Evolutionary conservation across 2,888 invertebrate species (phyloP), one percentile per base, ranked within the genome.

Genomic region (Caenorhabditis japonica): DNA sequence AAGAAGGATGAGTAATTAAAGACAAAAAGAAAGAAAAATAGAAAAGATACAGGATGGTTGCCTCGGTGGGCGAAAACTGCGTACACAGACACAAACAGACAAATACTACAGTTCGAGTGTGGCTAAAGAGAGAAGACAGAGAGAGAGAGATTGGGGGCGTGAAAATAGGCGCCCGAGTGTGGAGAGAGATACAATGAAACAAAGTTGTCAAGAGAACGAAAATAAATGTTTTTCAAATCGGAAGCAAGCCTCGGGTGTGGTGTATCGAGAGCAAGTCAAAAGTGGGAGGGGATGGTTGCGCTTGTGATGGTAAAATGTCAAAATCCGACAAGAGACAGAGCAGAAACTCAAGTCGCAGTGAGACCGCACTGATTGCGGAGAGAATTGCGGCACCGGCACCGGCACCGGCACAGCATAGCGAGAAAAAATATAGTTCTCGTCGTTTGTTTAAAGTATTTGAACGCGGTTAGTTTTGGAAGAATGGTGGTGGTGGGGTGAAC

Each of bases 391-490:
- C 49, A 47, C 39, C 27, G 49, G n/a, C n/a, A n/a, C n/a, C n/a
- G n/a, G n/a, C n/a, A n/a, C n/a, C n/a, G n/a, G n/a, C n/a, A n/a
- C n/a, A n/a, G n/a, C 30, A 30, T 10, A 10, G 30, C 30, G 30
- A 39, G 51, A 36, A 47, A 56, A 56, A 56, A 66, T 56, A 66
- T 41, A 41, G 56, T 66, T 56, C 51, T 66, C 56, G 43, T 8
- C 43, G 66, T 66, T 66, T 66, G 66, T 56, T 56, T 66, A 66
- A 66, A 66, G 66, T 66, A 66, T 66, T 66, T 66, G 56, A 66
- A 66, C 66, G 66, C 56, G 56, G 66, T 56, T 7, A 30, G 30
- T 30, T 30, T 30, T 30, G 30, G 7, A 30, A 30, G 30, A 5
- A 30, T 7, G 7, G 5, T 30, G 30, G 10, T n/a, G n/a, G n/a